A percentile compares a stretch with the other conserved stretches of the same genome.
phyloP scores from a whole-genome alignment of 2,113 vertebrate species.

The Nannobrachium achirus region DNA sequence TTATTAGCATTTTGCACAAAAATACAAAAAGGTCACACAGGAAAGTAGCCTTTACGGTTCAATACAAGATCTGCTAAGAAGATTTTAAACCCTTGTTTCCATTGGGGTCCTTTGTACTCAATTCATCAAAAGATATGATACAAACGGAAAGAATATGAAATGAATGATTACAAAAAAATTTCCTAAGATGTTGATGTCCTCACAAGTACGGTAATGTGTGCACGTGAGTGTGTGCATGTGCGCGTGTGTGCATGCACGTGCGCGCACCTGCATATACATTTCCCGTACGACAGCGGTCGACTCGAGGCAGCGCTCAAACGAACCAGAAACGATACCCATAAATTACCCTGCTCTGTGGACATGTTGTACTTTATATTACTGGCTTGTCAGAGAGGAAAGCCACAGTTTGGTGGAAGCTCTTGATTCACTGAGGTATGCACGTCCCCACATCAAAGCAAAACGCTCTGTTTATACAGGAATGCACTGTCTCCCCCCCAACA shows the following conservation, averaged over 20 bases:
- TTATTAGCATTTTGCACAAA: too few relatives aligned
- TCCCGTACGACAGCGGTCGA: conserved; percentile 52
- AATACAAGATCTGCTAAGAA: too few relatives aligned
- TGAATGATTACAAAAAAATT: too few relatives aligned
- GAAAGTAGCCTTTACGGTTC: too few relatives aligned
- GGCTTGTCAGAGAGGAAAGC: conserved; percentile 21
- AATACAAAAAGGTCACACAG: too few relatives aligned
- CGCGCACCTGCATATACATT: conserved; percentile 23
- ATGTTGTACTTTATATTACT: conserved; percentile 52
- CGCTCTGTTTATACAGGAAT: conserved; percentile 28
- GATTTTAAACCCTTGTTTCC: too few relatives aligned
- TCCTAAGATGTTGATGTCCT: too few relatives aligned
- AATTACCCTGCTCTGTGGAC: conserved; percentile 44
- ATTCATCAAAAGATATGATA: too few relatives aligned
- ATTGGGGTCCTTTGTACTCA: too few relatives aligned
- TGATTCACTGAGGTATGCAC: neutral
- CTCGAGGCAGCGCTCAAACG: conserved; percentile 55
- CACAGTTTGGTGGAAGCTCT: conserved; percentile 12
- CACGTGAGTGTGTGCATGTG: neutral
- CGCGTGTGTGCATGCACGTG: conserved; percentile 19
- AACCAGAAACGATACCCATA: conserved; percentile 53
- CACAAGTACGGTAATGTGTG: neutral
- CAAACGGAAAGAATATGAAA: too few relatives aligned
- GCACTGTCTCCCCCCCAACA: neutral
- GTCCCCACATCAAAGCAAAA: conserved; percentile 3